Evolutionary conservation across 2,888 invertebrate species (phyloP).

Genomic region (Epistrophe eligans): DNA sequence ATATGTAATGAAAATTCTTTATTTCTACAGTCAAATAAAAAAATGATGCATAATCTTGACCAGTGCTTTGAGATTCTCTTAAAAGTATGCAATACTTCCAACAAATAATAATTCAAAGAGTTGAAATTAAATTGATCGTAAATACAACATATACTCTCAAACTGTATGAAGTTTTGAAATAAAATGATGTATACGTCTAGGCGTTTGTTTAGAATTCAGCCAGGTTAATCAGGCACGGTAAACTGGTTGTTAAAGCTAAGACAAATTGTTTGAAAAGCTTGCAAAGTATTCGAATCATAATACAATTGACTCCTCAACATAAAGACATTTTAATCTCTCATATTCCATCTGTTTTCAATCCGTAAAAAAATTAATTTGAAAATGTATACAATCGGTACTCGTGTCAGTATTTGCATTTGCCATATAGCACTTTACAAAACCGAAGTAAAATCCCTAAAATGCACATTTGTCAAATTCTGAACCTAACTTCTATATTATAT

Average conservation of each 20-base stretch:
- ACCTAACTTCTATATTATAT: slow-evolving; percentile 39
- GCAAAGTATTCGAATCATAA: too few relatives aligned
- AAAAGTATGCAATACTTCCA: neutral
- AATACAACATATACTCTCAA: neutral
- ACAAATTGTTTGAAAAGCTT: too few relatives aligned
- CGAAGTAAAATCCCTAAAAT: slow-evolving; percentile 62
- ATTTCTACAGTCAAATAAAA: too few relatives aligned
- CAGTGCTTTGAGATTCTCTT: neutral
- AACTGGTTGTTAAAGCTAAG: too few relatives aligned
- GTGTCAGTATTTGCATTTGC: slow-evolving; percentile 26
- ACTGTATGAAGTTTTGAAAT: neutral
- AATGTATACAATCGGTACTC: slow-evolving; percentile 3
- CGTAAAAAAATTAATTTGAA: slow-evolving; percentile 4
- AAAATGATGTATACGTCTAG: neutral
- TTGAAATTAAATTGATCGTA: neutral
- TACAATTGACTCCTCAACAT: too few relatives aligned
- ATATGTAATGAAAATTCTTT: neutral
- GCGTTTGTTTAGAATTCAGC: neutral
- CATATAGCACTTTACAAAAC: slow-evolving; percentile 12
- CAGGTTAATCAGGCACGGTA: too few relatives aligned
- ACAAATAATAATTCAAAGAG: too few relatives aligned
- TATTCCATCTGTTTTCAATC: slow-evolving; percentile 2
- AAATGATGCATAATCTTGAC: too few relatives aligned
- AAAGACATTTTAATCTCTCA: neutral
- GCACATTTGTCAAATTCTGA: slow-evolving; percentile 72